Conservation (phyloP, 2,888 invertebrate genomes). For the Smittia sp. region DNA sequence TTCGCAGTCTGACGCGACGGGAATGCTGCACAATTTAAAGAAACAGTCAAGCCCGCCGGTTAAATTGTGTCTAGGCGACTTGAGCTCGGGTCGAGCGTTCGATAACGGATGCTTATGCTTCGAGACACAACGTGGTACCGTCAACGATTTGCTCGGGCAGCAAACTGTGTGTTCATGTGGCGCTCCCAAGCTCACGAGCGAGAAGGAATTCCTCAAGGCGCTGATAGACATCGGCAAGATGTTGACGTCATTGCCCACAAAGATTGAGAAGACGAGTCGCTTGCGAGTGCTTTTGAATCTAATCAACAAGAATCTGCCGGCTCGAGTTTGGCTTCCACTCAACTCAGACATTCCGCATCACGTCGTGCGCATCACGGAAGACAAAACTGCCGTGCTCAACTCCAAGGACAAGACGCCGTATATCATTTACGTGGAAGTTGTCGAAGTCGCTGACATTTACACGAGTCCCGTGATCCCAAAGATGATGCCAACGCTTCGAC, state of each 20-base stretch:
- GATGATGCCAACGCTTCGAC: conserved; percentile 79
- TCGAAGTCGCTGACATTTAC: conserved; percentile 80
- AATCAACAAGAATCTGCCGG: conserved; percentile 94
- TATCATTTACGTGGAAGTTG: conserved; percentile 95
- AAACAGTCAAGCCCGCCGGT: conserved; percentile 51
- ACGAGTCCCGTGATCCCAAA: conserved; percentile 87
- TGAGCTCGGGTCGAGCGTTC: conserved; percentile 92
- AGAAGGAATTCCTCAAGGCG: conserved; percentile 84
- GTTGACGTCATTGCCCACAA: conserved; percentile 75
- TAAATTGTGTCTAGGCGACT: conserved; percentile 79
- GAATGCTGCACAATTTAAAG: conserved; percentile 54
- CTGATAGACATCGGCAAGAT: conserved; percentile 82
- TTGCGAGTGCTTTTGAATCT: conserved; percentile 89
- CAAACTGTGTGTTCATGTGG: conserved; percentile 75
- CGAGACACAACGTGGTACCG: conserved; percentile 75
- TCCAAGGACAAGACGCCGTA: conserved; percentile 91
- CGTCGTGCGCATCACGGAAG: conserved; percentile 93
- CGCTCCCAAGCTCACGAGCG: conserved; percentile 77
- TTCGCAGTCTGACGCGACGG: conserved; percentile 75
- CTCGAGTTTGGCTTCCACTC: conserved; percentile 95
- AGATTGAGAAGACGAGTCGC: conserved; percentile 89
- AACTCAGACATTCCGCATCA: conserved; percentile 83
- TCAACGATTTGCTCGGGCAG: conserved; percentile 73
- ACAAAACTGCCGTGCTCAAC: conserved; percentile 96
- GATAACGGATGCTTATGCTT: conserved; percentile 95